Conservation (phyloP, 2,797 vertebrate species). For the Sebastes minor region DNA sequence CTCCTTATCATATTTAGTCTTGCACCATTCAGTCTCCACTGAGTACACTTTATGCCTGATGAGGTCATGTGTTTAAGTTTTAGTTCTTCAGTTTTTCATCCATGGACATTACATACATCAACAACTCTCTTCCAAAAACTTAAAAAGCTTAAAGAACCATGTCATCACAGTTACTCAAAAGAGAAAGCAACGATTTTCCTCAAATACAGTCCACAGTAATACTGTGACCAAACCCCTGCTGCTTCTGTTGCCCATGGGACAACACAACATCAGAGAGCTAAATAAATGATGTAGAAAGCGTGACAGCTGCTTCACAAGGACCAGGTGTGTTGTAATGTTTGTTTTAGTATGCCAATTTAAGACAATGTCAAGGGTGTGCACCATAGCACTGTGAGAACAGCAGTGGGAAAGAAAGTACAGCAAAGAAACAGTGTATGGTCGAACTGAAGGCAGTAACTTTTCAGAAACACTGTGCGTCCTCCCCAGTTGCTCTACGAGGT, state of each 20-base stretch:
- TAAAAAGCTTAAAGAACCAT: background rate
- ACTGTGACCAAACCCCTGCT: conserved; percentile 2
- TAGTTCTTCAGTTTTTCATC: background rate
- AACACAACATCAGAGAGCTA: conserved; percentile 13
- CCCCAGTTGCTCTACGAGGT: conserved; percentile 29
- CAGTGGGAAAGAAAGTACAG: conserved; percentile 17
- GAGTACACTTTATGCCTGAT: conserved; percentile 13
- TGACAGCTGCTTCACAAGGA: conserved; percentile 24
- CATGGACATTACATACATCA: background rate
- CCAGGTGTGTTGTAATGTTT: conserved; percentile 30
- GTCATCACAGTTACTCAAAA: conserved; percentile 3
- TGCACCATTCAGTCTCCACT: conserved; percentile 15
- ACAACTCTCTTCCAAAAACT: background rate
- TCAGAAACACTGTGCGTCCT: conserved; percentile 25
- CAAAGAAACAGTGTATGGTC: conserved; percentile 2
- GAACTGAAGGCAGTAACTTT: conserved; percentile 47
- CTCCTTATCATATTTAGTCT: conserved; percentile 6
- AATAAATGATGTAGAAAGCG: conserved; percentile 21
- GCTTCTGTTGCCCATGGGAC: conserved; percentile 2
- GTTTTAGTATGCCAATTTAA: background rate
- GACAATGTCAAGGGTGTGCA: background rate
- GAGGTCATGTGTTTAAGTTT: conserved; percentile 43
- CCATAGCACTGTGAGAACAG: background rate
- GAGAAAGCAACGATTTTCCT: background rate
- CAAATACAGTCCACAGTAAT: background rate